Evolutionary conservation across 2,797 vertebrate species (phyloP).

Genomic region (Acanthiza pusilla): DNA sequence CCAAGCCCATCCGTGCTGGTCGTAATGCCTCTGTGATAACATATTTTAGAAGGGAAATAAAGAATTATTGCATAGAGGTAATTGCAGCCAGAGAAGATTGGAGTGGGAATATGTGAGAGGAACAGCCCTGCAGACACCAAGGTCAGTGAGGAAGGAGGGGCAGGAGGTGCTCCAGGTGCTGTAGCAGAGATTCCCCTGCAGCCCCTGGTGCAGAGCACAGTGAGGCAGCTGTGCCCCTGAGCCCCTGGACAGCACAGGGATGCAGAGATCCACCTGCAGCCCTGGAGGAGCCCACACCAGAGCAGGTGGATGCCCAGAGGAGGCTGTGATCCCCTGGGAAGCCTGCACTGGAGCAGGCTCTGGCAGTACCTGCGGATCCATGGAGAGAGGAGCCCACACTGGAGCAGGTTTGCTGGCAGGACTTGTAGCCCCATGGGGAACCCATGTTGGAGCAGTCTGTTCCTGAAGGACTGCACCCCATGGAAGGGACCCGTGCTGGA

Average conservation of each 20-base stretch:
- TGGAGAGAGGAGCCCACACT: background rate
- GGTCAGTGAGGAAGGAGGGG: background rate
- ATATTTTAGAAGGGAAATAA: background rate
- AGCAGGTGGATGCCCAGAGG: background rate
- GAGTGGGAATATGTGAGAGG: background rate
- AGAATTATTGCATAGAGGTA: background rate
- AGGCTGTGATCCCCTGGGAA: background rate
- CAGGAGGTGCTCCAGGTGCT: background rate
- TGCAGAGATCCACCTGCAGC: background rate
- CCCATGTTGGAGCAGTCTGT: background rate
- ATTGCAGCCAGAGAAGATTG: background rate
- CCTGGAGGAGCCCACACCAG: too few species aligned
- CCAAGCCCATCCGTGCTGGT: background rate
- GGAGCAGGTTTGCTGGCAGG: background rate
- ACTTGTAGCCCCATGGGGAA: background rate
- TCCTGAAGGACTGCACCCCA: background rate
- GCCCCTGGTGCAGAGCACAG: accelerated
- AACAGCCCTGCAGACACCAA: background rate
- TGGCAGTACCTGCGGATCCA: background rate
- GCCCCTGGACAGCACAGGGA: background rate
- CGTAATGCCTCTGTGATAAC: background rate
- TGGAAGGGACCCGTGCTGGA: background rate
- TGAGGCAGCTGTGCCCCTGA: background rate
- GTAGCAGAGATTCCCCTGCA: background rate
- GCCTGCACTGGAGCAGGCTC: background rate